Evolutionary conservation across 1,140 invertebrate species (phyloP).

Genomic region (Lasaia peninsularis): DNA sequence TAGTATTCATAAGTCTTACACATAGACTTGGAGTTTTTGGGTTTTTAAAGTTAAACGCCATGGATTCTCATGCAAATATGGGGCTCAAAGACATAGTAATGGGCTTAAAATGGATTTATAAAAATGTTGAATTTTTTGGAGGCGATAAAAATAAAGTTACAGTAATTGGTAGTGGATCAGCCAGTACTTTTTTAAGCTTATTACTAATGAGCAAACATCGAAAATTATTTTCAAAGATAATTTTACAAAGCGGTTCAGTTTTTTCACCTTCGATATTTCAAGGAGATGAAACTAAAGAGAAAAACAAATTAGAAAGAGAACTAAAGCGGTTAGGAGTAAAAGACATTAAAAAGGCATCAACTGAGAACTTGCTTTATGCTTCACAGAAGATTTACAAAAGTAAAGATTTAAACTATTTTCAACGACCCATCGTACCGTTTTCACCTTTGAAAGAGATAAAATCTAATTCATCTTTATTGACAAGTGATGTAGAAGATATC

Average conservation of each 20-base stretch:
- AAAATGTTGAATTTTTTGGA: slow-evolving; percentile 59
- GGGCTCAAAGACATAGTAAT: slow-evolving; percentile 76
- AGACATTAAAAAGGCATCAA: slow-evolving; percentile 22
- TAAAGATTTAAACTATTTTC: slow-evolving; percentile 42
- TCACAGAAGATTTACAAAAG: slow-evolving; percentile 47
- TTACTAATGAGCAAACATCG: slow-evolving; percentile 44
- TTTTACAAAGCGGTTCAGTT: slow-evolving; percentile 57
- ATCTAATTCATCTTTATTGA: slow-evolving; percentile 42
- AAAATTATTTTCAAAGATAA: slow-evolving; percentile 57
- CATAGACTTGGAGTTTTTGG: slow-evolving; percentile 62
- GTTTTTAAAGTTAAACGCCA: slow-evolving; percentile 72
- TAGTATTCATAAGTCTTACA: slow-evolving; percentile 50
- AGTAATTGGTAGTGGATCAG: slow-evolving; percentile 60
- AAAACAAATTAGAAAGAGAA: slow-evolving; percentile 34
- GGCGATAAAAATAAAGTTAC: slow-evolving; percentile 61
- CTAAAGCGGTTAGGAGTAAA: slow-evolving; percentile 26
- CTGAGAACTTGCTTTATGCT: slow-evolving; percentile 39
- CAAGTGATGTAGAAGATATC: slow-evolving; percentile 26
- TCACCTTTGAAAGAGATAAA: slow-evolving; percentile 40
- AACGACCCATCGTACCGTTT: slow-evolving; percentile 58
- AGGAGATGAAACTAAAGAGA: slow-evolving; percentile 34
- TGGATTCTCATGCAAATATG: slow-evolving; percentile 73
- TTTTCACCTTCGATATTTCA: slow-evolving; percentile 55
- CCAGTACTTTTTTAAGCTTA: slow-evolving; percentile 44
- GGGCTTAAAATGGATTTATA: slow-evolving; percentile 74